Evolutionary conservation across 2,113 vertebrate genomes (phyloP).

Genomic region (Accipiter virgatus): DNA sequence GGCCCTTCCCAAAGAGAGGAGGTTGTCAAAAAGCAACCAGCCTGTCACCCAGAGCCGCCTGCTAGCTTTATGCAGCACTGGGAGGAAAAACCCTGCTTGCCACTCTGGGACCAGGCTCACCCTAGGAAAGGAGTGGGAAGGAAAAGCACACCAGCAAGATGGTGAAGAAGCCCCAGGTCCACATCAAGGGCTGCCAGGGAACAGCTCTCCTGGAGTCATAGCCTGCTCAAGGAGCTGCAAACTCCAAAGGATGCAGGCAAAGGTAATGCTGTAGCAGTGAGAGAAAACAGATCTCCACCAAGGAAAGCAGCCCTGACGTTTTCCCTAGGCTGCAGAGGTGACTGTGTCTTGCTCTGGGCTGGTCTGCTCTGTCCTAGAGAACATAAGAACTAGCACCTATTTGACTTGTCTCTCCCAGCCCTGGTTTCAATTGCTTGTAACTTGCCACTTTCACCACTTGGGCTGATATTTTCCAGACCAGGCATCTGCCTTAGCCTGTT

Average conservation of each 20-base stretch:
- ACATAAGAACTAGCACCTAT: neutral
- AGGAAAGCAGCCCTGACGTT: neutral
- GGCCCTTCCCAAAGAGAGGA: neutral
- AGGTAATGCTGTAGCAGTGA: neutral
- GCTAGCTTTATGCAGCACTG: neutral
- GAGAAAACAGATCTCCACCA: neutral
- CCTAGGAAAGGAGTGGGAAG: neutral
- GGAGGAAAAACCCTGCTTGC: neutral
- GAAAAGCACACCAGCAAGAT: rapidly evolving
- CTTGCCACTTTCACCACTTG: slow-evolving; percentile 17
- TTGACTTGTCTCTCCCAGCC: neutral
- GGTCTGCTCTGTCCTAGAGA: neutral
- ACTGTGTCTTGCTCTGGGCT: neutral
- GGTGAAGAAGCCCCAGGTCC: neutral
- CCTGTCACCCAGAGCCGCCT: neutral
- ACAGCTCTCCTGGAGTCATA: neutral
- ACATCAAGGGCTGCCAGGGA: neutral
- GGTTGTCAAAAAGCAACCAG: neutral
- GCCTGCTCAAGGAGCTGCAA: neutral
- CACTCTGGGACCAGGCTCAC: neutral
- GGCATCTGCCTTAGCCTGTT: neutral
- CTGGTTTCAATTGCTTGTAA: slow-evolving; percentile 34
- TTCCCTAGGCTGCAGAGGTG: neutral
- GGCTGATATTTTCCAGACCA: slow-evolving; percentile 34
- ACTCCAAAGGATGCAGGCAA: neutral